Evolutionary conservation across 2,888 invertebrate genomes (phyloP).

Genomic region (Dendrolimus pini): DNA sequence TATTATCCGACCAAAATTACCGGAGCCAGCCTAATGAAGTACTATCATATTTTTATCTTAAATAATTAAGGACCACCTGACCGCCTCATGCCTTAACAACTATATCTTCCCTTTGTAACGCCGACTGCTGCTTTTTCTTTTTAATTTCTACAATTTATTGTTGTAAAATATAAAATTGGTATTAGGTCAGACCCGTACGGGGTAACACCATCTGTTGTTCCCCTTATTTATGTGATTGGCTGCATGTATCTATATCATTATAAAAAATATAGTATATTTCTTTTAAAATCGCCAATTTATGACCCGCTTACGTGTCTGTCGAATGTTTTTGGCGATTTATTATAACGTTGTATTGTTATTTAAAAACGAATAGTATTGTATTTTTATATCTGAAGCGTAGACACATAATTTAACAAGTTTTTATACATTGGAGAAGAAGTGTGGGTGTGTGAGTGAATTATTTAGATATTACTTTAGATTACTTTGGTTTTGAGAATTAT

Average conservation of each 20-base stretch:
- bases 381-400: not conserved
- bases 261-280: conserved; percentile 38
- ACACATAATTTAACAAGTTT: not conserved
- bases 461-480: not conserved
- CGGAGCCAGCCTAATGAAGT: conserved; percentile 49
- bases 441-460: not conserved
- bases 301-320: conserved; percentile 25
- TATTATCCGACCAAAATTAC: conserved; percentile 42
- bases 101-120: conserved; percentile 55
- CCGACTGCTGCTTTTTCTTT: conserved; percentile 47
- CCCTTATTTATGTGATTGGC: conserved; percentile 66
- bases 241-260: conserved; percentile 10
- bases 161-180: conserved; percentile 58
- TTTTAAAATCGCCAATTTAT: conserved; percentile 66
- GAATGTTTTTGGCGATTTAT: conserved; percentile 25
- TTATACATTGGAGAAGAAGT: not conserved
- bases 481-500: too few species aligned
- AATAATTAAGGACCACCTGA: conserved; percentile 67
- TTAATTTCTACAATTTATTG: conserved; percentile 56
- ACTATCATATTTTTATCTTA: conserved; percentile 62
- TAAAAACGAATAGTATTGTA: not conserved
- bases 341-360: conserved; percentile 4
- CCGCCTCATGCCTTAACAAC: conserved; percentile 45
- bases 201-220: conserved; percentile 59
- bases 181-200: conserved; percentile 43